Evolutionary conservation across 2,113 vertebrate species (phyloP).

Genomic region (Channa argus): DNA sequence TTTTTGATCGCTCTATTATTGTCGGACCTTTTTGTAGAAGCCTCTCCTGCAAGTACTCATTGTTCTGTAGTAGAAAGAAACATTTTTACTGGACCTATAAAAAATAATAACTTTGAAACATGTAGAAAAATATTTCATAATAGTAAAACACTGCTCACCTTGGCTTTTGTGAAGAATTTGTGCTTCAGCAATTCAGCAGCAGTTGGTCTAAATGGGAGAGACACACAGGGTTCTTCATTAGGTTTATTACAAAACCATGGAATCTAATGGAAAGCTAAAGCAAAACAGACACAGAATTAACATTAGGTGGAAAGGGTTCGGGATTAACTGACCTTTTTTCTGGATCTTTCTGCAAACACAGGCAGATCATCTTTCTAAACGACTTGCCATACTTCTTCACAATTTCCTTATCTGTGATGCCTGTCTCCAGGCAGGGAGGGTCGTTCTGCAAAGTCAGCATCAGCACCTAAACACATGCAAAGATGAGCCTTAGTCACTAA

Average conservation of each 20-base stretch:
- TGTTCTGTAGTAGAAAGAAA: constrained; percentile 67
- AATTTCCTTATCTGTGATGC: constrained; percentile 97
- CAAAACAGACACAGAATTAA: constrained; percentile 6
- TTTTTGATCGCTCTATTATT: constrained; percentile 81
- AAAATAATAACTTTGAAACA: not conserved
- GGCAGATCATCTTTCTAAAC: constrained; percentile 97
- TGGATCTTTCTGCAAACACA: constrained; percentile 97
- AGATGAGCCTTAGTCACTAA: not conserved
- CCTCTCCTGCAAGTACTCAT: constrained; percentile 78
- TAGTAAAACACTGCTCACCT: constrained; percentile 81
- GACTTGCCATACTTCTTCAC: constrained; percentile 99
- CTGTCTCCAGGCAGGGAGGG: constrained; percentile 95
- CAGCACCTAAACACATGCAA: constrained; percentile 88
- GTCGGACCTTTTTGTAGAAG: constrained; percentile 80
- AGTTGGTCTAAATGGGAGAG: constrained; percentile 86
- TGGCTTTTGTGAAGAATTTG: constrained; percentile 98
- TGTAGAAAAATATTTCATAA: not conserved
- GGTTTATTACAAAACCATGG: not conserved
- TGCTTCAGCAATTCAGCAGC: constrained; percentile 94
- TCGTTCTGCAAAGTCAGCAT: constrained; percentile 99
- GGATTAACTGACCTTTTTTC: constrained; percentile 91
- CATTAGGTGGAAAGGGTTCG: not conserved
- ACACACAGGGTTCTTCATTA: constrained; percentile 25
- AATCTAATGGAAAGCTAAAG: constrained; percentile 11
- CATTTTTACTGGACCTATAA: not conserved